Conservation (phyloP, 2,797 vertebrate genomes). For the Phataginus tetradactyla region DNA sequence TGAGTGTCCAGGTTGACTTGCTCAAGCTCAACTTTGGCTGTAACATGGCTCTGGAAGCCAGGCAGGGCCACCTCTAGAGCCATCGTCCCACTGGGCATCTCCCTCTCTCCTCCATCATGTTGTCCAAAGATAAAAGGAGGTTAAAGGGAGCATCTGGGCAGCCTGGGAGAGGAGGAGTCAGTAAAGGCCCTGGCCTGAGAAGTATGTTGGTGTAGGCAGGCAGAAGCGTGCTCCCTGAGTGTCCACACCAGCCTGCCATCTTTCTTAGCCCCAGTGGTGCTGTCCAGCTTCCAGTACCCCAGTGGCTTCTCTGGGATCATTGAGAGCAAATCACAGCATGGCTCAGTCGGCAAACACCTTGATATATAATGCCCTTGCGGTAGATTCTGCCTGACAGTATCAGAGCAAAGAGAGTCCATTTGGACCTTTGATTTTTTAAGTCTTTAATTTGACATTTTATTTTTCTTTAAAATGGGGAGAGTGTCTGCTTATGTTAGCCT, state of each 20-base stretch:
- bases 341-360: background rate
- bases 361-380: background rate
- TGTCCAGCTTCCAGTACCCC: background rate
- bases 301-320: background rate
- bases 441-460: background rate
- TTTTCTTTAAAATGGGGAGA: background rate
- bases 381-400: background rate
- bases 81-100: background rate
- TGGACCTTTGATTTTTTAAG: background rate
- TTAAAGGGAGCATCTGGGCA: background rate
- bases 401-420: background rate
- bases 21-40: background rate
- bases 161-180: too few relatives aligned
- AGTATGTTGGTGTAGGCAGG: background rate
- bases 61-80: background rate
- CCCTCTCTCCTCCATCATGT: background rate
- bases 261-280: background rate
- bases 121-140: background rate
- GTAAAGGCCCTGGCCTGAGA: too few relatives aligned
- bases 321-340: background rate
- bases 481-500: background rate
- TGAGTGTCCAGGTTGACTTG: conserved; percentile 42
- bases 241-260: too few relatives aligned
- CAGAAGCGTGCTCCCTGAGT: background rate
- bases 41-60: background rate